Conservation (phyloP, 1,140 invertebrate species). For the Drosophila persimilis region DNA sequence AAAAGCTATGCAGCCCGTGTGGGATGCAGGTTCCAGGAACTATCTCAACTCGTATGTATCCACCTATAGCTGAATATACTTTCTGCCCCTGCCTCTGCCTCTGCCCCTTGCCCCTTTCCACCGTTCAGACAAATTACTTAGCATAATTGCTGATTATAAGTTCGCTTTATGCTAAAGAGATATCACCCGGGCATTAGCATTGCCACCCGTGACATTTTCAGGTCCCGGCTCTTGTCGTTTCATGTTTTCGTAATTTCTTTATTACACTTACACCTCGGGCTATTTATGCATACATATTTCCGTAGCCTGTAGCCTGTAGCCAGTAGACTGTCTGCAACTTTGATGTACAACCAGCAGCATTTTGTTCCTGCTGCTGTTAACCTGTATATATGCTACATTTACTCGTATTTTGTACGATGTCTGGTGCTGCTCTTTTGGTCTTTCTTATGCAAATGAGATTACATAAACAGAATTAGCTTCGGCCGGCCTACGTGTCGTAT, state of each 20-base stretch:
- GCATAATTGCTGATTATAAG: conserved; percentile 39
- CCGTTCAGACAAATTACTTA: conserved; percentile 22
- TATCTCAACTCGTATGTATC: too few relatives aligned
- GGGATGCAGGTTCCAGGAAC: background rate
- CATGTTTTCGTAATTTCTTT: conserved; percentile 72
- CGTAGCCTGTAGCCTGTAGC: conserved; percentile 7
- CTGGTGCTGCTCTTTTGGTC: conserved; percentile 52
- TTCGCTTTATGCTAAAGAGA: conserved; percentile 50
- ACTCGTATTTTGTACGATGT: too few relatives aligned
- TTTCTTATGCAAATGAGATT: conserved; percentile 69
- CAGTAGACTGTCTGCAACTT: conserved; percentile 15
- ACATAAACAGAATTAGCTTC: conserved; percentile 76
- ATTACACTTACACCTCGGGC: conserved; percentile 75
- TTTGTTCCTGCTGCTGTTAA: conserved; percentile 3
- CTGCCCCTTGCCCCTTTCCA: too few relatives aligned
- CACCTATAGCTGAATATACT: too few relatives aligned
- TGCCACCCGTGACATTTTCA: conserved; percentile 32
- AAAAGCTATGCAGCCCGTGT: background rate
- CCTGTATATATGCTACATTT: background rate
- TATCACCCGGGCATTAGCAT: conserved; percentile 31
- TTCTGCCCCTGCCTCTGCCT: background rate
- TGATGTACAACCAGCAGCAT: conserved; percentile 40
- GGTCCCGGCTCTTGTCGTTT: conserved; percentile 29
- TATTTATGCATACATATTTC: conserved; percentile 57
- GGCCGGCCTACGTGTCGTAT: conserved; percentile 49